These are phyloP conservation scores for Camponotus pennsylvanicus DNA, from an alignment of 1,140 invertebrate species.

Conservation along the genomic window DNA sequence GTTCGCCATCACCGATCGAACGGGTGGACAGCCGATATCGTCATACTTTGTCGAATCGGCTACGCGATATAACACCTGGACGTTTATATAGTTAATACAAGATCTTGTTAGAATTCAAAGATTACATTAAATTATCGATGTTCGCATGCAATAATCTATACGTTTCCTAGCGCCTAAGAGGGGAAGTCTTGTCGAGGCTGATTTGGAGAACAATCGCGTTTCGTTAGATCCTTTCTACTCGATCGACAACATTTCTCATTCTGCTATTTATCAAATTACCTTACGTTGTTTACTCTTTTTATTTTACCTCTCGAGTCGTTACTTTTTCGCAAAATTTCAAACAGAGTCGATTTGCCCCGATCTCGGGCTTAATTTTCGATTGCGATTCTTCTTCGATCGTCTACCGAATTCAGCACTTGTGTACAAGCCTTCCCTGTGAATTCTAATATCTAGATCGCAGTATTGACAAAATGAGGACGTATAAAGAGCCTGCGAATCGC, in stretches of 20 bases:
- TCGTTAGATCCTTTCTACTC: not conserved
- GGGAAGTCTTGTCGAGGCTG: conserved; percentile 35
- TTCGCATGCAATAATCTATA: conserved; percentile 74
- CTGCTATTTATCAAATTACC: not conserved
- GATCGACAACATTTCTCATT: not conserved
- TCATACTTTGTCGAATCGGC: conserved; percentile 32
- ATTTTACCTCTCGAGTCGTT: not conserved
- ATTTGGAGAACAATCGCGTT: conserved; percentile 44
- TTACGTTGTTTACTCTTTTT: not conserved
- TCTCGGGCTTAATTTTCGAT: not conserved
- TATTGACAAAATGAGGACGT: conserved; percentile 83
- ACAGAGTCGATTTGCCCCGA: not conserved
- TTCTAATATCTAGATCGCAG: conserved; percentile 67
- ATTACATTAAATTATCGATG: conserved; percentile 75
- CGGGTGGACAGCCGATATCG: conserved; percentile 15
- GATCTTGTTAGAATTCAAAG: conserved; percentile 70
- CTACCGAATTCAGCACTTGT: conserved; percentile 30
- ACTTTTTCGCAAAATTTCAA: conserved; percentile 5
- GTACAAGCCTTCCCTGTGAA: conserved; percentile 42
- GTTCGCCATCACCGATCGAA: conserved; percentile 37
- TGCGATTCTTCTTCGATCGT: not conserved
- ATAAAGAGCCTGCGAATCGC: conserved; percentile 66
- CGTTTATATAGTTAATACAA: conserved; percentile 71
- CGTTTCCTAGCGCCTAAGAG: conserved; percentile 54
- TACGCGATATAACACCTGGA: conserved; percentile 54